Conservation (phyloP, 2,888 invertebrate genomes). For the Torymus texanus region DNA sequence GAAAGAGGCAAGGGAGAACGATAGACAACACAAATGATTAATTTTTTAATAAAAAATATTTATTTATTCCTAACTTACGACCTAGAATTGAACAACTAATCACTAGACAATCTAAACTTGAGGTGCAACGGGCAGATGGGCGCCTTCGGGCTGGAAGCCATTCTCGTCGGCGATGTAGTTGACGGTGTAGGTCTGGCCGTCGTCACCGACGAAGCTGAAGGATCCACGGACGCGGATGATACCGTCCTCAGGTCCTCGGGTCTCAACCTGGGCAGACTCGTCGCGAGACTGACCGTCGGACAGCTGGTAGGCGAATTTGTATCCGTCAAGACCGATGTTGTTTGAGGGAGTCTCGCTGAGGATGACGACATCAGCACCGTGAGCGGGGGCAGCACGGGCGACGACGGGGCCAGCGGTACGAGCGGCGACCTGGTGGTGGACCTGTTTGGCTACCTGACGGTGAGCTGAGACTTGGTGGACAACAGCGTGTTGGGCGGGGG, state of each 20-base stretch:
- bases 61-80: conserved; percentile 2
- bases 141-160: conserved; percentile 63
- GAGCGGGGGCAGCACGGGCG: no score
- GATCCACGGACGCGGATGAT: conserved; percentile 63
- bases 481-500: no score
- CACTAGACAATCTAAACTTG: not conserved
- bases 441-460: no score
- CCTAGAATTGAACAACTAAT: not conserved
- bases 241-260: conserved; percentile 26
- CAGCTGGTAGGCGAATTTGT: conserved; percentile 40
- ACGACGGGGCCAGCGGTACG: no score
- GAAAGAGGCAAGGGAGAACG: no score
- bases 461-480: no score
- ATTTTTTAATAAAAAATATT: not conserved
- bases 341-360: conserved; percentile 29
- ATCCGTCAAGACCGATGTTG: conserved; percentile 49
- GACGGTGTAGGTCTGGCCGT: conserved; percentile 60
- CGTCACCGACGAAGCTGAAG: conserved; percentile 63
- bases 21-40: not conserved
- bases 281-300: conserved; percentile 40
- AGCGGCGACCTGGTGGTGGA: no score
- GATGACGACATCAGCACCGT: not conserved
- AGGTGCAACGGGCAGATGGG: conserved; percentile 55
- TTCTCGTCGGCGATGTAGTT: conserved; percentile 65
- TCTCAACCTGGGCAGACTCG: conserved; percentile 39